Evolutionary conservation across 2,888 invertebrate species (phyloP).

Genomic region (Ophion obscuratus): DNA sequence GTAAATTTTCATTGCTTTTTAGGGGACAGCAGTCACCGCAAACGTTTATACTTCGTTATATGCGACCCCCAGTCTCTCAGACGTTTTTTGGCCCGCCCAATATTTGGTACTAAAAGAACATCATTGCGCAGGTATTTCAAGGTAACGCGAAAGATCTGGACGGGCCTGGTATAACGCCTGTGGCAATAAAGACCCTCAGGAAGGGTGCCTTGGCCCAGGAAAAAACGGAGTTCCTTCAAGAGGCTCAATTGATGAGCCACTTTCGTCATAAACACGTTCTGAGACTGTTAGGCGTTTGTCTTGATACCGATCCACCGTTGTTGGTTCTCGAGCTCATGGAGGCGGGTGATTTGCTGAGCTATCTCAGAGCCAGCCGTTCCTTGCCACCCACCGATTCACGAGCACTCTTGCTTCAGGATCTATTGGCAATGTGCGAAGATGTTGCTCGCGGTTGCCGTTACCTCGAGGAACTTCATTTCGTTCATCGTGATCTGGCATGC

Average conservation of each 20-base stretch:
- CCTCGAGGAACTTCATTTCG: conserved; percentile 98
- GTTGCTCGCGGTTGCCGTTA: conserved; percentile 98
- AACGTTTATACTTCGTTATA: too few species aligned
- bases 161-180: conserved; percentile 87
- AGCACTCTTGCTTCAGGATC: conserved; percentile 91
- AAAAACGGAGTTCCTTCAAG: conserved; percentile 97
- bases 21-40: too few species aligned
- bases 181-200: conserved; percentile 97
- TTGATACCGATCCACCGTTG: conserved; percentile 96
- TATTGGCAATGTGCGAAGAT: conserved; percentile 97
- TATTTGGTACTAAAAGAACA: background rate
- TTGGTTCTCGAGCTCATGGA: conserved; percentile 99
- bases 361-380: conserved; percentile 92
- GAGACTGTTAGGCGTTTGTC: conserved; percentile 95
- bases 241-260: conserved; percentile 98
- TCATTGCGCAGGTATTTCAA: conserved; percentile 88
- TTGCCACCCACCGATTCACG: conserved; percentile 87
- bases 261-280: conserved; percentile 98
- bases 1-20: background rate
- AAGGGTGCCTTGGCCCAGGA: conserved; percentile 96
- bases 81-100: background rate
- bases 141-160: conserved; percentile 92
- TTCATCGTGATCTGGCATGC: conserved; percentile 98
- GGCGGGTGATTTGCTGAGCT: conserved; percentile 97
- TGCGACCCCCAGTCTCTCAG: too few species aligned